These are phyloP conservation scores for Candidula unifasciata DNA, from an alignment of 2,888 invertebrate genomes.

Conservation along the genomic window DNA sequence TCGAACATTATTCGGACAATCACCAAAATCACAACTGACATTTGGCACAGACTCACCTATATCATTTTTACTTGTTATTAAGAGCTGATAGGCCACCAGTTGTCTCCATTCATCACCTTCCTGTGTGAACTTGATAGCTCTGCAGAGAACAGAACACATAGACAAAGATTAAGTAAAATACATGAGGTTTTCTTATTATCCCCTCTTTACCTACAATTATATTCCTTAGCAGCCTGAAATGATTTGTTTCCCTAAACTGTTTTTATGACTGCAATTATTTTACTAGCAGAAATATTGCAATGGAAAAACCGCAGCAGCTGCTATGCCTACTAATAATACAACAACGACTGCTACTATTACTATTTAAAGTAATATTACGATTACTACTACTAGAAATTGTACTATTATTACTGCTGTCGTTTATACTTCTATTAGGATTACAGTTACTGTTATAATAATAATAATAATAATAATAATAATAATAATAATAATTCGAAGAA, in stretches of 20 bases:
- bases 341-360: not conserved
- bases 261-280: not conserved
- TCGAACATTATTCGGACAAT: no score
- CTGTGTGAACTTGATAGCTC: conserved; percentile 74
- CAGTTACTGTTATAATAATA: not conserved
- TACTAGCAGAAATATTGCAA: not conserved
- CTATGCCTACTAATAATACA: not conserved
- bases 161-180: no score
- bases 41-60: conserved; percentile 57
- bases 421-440: no score
- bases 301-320: not conserved
- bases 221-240: not conserved
- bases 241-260: not conserved
- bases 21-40: no score
- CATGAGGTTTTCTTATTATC: not conserved
- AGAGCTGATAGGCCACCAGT: conserved; percentile 72
- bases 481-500: not conserved
- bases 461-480: not conserved
- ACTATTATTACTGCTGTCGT: no score
- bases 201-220: no score
- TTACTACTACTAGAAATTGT: not conserved
- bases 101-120: conserved; percentile 65
- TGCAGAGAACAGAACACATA: not conserved
- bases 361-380: not conserved
- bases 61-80: conserved; percentile 69